These are phyloP conservation scores for Hypocryptadius cinnamomeus DNA, from an alignment of 2,113 vertebrate species.

Conservation along the genomic window DNA sequence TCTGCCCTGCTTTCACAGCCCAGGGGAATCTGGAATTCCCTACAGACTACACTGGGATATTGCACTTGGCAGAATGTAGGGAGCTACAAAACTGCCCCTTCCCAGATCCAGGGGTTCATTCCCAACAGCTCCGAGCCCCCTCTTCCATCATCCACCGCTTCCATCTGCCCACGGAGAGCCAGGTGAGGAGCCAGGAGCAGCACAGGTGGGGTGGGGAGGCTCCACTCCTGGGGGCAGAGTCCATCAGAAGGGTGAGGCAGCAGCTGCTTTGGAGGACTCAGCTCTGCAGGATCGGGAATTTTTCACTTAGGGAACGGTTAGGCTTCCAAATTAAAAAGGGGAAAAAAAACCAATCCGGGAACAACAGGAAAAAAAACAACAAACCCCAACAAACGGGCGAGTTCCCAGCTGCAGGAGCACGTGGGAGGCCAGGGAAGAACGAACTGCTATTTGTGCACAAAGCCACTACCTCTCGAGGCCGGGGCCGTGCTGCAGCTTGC, in stretches of 20 bases:
- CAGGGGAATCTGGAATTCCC: neutral
- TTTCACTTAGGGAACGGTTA: neutral
- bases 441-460: neutral
- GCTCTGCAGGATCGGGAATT: neutral
- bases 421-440: neutral
- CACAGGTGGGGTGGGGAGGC: neutral
- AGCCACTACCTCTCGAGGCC: slow-evolving; percentile 50
- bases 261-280: neutral
- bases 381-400: neutral
- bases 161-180: neutral
- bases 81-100: neutral
- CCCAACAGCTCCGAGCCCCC: neutral
- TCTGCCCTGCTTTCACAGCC: neutral
- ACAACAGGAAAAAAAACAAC: neutral
- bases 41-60: neutral
- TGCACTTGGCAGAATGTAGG: slow-evolving; percentile 9
- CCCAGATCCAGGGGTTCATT: neutral
- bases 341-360: neutral
- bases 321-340: neutral
- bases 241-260: neutral
- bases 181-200: slow-evolving; percentile 30
- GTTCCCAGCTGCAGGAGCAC: neutral
- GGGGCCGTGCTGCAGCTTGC: slow-evolving; percentile 73
- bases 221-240: neutral
- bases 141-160: neutral